Base-by-base conservation (phyloP, 2,888 invertebrate species). In the Papilio elwesi region DNA sequence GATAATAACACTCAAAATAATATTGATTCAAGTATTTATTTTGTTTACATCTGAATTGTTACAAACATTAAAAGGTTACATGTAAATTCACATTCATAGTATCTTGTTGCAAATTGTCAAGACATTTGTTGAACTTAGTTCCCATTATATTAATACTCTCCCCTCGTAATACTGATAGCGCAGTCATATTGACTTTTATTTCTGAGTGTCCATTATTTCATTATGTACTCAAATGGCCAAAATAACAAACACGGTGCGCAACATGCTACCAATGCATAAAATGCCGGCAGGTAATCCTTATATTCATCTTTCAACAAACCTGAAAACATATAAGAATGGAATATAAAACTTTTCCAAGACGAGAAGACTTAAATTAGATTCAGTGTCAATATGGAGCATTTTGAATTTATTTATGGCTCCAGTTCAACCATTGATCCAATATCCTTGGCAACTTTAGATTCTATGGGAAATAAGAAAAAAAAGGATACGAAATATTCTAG, bases 271-370 rank as follows among this genome's bases (percentile, higher is more conserved):
- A 93, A 74, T 0, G 87, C 90, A 78, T 92, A 92, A 77, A 93
- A 92, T 0, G 91, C 88, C 15, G 91, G 91, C 1, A 85, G 78
- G 74, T 89, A 93, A 70, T 92, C 91, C 55, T 82, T 77, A 68
- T 87, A 89, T 0, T 84, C 70, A 70, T 93, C 93, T 74, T 89
- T 92, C 38, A 93, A 72, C 13, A 88, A 63, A 51, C 93, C 93
- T 93, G 87, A 9, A 88, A 87, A 55, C 71, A 74, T 67, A 77
- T 67, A 70, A 43, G 10, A 63, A 43, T 49, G n/a, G 9, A 74
- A 73, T 53, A 51, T 68, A 74, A 38, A 16, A 65, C 48, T 43
- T 57, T 49, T 49, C 16, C 9, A 15, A 2, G 43, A 12, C 9
- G n/a, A 49, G 38, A 13, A 52, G 62, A 55, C 70, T 55, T 68